A percentile compares a stretch with the other conserved stretches of the same genome.
Conservation (phyloP, 2,888 invertebrate genomes). For the Ferrisia virgata region DNA sequence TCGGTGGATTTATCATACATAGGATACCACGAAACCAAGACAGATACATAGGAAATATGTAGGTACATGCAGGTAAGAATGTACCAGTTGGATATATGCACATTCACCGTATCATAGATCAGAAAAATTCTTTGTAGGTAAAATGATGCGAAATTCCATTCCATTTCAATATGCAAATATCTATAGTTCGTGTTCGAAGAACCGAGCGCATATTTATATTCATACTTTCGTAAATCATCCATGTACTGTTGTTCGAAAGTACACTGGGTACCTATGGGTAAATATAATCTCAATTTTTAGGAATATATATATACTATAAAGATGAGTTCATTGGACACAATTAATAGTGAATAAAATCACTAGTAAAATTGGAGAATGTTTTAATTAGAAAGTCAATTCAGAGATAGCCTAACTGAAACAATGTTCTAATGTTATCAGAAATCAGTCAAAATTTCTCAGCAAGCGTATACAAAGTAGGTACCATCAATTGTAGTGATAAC, state of each 20-base stretch:
- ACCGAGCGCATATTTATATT: not conserved
- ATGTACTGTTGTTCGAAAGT: not conserved
- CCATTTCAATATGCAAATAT: not conserved
- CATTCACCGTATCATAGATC: not conserved
- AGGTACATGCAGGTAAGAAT: not conserved
- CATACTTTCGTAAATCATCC: not conserved
- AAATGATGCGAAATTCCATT: not conserved
- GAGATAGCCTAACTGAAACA: not conserved
- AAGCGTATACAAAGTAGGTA: too few species aligned
- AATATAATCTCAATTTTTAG: too few species aligned
- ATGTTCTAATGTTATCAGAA: not conserved
- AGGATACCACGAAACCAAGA: not conserved
- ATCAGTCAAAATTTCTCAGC: too few species aligned
- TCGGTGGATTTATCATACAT: not conserved
- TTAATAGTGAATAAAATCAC: not conserved
- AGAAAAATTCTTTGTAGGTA: not conserved
- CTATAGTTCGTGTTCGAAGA: not conserved
- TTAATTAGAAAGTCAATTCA: not conserved
- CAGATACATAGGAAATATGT: not conserved
- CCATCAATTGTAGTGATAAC: too few species aligned
- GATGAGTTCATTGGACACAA: not conserved
- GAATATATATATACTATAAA: not conserved
- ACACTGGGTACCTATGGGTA: not conserved
- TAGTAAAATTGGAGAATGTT: not conserved
- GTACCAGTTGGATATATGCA: not conserved